Conservation (phyloP, 2,797 vertebrate species). For the Tachyglossus aculeatus region DNA sequence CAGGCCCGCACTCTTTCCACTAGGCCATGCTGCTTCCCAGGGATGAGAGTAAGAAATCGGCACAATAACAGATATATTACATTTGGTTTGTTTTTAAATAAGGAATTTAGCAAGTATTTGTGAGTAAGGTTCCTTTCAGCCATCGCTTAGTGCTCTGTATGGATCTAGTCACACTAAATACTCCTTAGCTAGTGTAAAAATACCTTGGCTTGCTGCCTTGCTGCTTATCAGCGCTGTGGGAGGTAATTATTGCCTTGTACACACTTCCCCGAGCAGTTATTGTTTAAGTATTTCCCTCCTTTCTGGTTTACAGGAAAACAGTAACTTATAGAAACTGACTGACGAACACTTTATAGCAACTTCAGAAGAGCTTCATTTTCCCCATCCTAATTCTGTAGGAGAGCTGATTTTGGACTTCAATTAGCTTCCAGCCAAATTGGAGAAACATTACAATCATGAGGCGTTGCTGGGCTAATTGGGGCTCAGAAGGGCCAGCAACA, state of each 20-base stretch:
- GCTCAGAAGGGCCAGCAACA: slow-evolving; percentile 30
- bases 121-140: background rate
- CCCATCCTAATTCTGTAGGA: slow-evolving; percentile 20
- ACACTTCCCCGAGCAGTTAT: slow-evolving; percentile 35
- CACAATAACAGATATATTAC: too few species aligned
- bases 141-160: slow-evolving; percentile 3
- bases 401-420: slow-evolving; percentile 21
- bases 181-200: slow-evolving; percentile 15
- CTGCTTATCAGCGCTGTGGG: slow-evolving; percentile 47
- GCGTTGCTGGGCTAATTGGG: slow-evolving; percentile 4
- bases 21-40: too few species aligned
- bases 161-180: slow-evolving; percentile 1
- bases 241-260: slow-evolving; percentile 56
- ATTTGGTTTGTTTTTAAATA: too few species aligned
- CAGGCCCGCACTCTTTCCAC: too few species aligned
- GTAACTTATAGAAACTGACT: slow-evolving; percentile 45
- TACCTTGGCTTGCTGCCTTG: slow-evolving; percentile 53
- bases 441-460: slow-evolving; percentile 45
- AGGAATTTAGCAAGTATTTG: slow-evolving; percentile 1
- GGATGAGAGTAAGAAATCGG: too few species aligned
- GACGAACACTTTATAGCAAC: slow-evolving; percentile 45
- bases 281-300: slow-evolving; percentile 65
- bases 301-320: slow-evolving; percentile 63
- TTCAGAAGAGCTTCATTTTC: slow-evolving; percentile 39
- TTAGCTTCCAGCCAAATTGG: slow-evolving; percentile 27